These are phyloP conservation scores for Novumbra hubbsi DNA, from an alignment of 2,797 vertebrate species.

Conservation along the genomic window DNA sequence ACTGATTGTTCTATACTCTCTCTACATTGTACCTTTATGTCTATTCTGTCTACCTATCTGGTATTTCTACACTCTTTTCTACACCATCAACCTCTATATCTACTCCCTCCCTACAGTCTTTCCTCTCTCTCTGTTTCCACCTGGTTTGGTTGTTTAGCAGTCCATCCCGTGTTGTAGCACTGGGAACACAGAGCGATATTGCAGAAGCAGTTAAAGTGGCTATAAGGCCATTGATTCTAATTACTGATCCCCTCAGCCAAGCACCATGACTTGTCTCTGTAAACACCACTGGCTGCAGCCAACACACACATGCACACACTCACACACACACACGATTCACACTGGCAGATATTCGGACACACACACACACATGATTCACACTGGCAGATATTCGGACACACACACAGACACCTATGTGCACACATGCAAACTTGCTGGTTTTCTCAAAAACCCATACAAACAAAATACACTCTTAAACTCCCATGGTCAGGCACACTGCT, in stretches of 20 bases:
- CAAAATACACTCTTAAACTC: background rate
- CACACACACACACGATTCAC: background rate
- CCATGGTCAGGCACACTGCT: background rate
- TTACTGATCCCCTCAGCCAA: slow-evolving; percentile 26
- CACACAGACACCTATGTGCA: no score
- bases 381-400: background rate
- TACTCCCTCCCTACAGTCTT: background rate
- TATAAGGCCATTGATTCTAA: slow-evolving; percentile 33
- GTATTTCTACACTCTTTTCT: background rate
- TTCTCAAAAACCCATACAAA: background rate
- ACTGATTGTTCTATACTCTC: slow-evolving; percentile 6
- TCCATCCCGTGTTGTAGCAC: slow-evolving; percentile 11
- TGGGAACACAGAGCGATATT: slow-evolving; percentile 1
- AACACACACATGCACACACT: background rate
- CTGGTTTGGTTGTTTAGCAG: slow-evolving; percentile 10
- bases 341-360: background rate
- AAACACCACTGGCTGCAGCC: background rate
- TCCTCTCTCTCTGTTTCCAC: slow-evolving; percentile 10
- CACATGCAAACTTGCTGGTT: no score
- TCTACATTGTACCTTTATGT: background rate
- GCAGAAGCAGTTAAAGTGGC: slow-evolving; percentile 24
- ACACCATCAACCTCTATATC: background rate
- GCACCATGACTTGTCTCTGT: background rate
- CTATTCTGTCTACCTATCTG: background rate
- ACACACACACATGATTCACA: background rate